These are phyloP conservation scores for Fringilla coelebs DNA, from an alignment of 2,797 vertebrate genomes.

Conservation along the genomic window DNA sequence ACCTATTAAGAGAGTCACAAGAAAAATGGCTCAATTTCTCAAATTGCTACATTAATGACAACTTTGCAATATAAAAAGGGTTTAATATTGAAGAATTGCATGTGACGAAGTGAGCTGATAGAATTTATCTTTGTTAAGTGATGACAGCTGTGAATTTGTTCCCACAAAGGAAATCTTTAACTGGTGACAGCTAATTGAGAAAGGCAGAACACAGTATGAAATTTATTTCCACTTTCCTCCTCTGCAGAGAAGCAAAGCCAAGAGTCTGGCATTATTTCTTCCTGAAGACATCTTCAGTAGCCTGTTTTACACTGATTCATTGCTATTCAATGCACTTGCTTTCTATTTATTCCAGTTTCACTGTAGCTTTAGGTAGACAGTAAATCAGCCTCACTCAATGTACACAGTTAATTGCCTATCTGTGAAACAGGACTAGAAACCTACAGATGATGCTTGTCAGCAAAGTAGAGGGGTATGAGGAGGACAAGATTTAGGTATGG, in stretches of 20 bases:
- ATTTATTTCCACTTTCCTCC: conserved; percentile 29
- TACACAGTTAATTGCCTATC: not conserved
- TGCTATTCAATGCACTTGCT: conserved; percentile 29
- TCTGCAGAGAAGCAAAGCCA: conserved; percentile 24
- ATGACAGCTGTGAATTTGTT: conserved; percentile 12
- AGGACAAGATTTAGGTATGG: not conserved
- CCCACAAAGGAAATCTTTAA: conserved; percentile 47
- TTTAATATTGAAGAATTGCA: conserved; percentile 11
- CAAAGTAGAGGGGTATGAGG: not conserved
- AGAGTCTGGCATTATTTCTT: conserved; percentile 24
- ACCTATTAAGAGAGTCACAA: not conserved
- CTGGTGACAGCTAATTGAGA: conserved; percentile 42
- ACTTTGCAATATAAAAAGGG: not conserved
- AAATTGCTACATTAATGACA: conserved; percentile 1
- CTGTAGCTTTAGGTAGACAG: conserved; percentile 15
- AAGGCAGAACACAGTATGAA: conserved; percentile 12
- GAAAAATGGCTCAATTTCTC: not conserved
- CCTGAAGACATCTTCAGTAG: conserved; percentile 13
- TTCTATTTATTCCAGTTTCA: conserved; percentile 18
- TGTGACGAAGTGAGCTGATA: not conserved
- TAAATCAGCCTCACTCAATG: conserved; percentile 23
- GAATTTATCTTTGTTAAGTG: conserved; percentile 38
- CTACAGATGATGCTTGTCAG: not conserved
- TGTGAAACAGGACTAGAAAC: conserved; percentile 21
- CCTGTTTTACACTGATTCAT: conserved; percentile 55